Evolutionary conservation across 1,140 invertebrate species (phyloP), one percentile per base, ranked within the genome.

Genomic region (Drosophila subobscura): DNA sequence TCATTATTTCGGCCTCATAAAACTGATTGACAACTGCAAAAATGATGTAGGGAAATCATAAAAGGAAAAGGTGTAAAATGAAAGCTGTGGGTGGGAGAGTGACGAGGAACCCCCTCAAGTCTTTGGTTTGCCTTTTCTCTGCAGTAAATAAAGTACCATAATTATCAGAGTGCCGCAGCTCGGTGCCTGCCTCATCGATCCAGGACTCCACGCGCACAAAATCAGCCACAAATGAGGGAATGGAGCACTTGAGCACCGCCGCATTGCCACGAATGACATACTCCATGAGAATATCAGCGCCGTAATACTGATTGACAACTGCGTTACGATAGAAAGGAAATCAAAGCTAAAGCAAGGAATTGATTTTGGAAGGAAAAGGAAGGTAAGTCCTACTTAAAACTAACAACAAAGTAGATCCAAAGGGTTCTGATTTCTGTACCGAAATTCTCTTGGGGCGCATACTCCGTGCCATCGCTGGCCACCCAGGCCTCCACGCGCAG

Each of bases 401-500:
- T 70, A 71, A 37, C 16, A 41, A 7, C 8, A 5, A 40, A 37
- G 45, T 10, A 5, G 6, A 8, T 51, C 37, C 33, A 2, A 25
- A 6, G 10, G 7, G 4, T 6, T 27, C 25, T 27, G 5, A 37
- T 1, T 12, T 37, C 5, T 22, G 50, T 90, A 91, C 91, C 91
- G 54, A 91, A 91, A 57, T 81, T 55, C 42, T 83, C 73, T 46
- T 76, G 58, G 8, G 90, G 91, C 40, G 77, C 79, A 90, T 95
- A 97, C 91, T 95, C 94, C 63, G 94, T 94, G 70, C 94, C 94
- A 79, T 96, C 95, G 68, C 95, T 96, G 78, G 96, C 95, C 64
- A 96, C 94, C 97, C 97, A 99, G 57, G 96, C 94, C 79, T 97
- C 96, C 5, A 98, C 97, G 79, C 95, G 94, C 29, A 98, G 96